phyloP scores from a whole-genome alignment of 23 tunicate species.

The Oikopleura albicans region DNA sequence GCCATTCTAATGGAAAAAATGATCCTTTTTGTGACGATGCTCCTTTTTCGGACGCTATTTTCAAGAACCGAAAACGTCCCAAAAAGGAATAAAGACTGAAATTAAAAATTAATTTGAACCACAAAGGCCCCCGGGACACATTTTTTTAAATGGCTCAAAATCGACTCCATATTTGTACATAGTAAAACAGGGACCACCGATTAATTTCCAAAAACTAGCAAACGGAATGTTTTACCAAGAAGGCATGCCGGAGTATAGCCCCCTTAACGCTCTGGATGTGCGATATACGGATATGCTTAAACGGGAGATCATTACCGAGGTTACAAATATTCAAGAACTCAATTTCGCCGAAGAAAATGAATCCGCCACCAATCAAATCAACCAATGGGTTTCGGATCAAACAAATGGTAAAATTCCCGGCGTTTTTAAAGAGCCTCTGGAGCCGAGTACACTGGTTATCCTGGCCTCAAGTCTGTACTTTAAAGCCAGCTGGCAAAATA shows the following conservation, averaged over 20 bases:
- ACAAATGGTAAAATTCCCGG: background rate
- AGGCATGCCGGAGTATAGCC: background rate
- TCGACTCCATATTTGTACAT: no score
- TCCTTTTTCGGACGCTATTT: no score
- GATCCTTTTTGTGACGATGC: no score
- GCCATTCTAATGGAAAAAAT: no score
- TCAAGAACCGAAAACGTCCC: no score
- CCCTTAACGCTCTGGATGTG: background rate
- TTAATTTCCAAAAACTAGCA: no score
- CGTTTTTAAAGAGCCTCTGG: background rate
- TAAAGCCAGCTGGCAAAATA: background rate
- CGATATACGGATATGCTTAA: background rate
- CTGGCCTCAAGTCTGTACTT: background rate
- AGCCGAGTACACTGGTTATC: background rate
- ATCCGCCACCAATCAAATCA: constrained; percentile 2
- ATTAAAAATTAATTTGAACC: no score
- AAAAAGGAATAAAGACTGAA: no score
- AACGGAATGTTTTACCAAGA: constrained; percentile 18
- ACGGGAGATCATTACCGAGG: background rate
- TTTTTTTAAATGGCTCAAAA: no score
- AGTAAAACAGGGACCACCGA: no score
- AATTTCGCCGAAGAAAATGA: background rate
- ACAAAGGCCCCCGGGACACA: no score
- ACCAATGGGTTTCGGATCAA: background rate
- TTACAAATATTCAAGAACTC: constrained; percentile 1